Base-by-base conservation (phyloP, 2,797 vertebrate species). In the Percopsis omiscomaycus region DNA sequence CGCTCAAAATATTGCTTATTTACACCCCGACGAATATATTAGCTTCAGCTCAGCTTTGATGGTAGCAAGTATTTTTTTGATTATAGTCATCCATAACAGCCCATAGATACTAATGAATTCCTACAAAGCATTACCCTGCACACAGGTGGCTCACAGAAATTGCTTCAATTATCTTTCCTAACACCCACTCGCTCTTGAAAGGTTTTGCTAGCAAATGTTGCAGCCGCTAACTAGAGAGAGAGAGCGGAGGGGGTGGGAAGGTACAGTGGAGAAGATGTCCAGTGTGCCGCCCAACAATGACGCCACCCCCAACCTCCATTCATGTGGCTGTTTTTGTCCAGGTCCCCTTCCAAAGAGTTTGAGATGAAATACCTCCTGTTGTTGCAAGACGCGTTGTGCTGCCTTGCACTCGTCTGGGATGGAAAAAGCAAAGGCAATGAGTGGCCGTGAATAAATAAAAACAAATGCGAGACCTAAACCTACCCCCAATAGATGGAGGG, bases 131-230 rank as follows among this genome's bases (percentile, higher is more conserved):
- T 89, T 89, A 85, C 75, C 77, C 73, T 72, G 75, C 78, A 67
- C 88, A 85, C 84, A 84, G 84, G 88, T 89, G 85, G 82, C 82
- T 86, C 84, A 70, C 79, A 87, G 82, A 85, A 83, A 81, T 75
- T 28, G 71, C 84, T 84, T 85, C 83, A 86, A 86, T 88, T 87
- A 87, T 89, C 82, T 80, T 82, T 86, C 82, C 83, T 84, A 66
- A 85, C 89, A 73, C 83, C 86, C 86, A 86, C 86, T 64, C 76
- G 46, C 81, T 74, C 79, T 80, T 70, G 27, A 77, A 82, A 87
- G 80, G 80, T 77, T 81, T 79, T 88, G 79, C 77, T 74, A 78
- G 78, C 77, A 80, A 84, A 88, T 87, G 82, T 77, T 74, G 79
- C 68, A 79, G 75, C 79, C 79, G 77, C 79, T 86, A 89, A 87